phyloP scores from a whole-genome alignment of 2,113 vertebrate species.

The Dipodomys spectabilis region DNA sequence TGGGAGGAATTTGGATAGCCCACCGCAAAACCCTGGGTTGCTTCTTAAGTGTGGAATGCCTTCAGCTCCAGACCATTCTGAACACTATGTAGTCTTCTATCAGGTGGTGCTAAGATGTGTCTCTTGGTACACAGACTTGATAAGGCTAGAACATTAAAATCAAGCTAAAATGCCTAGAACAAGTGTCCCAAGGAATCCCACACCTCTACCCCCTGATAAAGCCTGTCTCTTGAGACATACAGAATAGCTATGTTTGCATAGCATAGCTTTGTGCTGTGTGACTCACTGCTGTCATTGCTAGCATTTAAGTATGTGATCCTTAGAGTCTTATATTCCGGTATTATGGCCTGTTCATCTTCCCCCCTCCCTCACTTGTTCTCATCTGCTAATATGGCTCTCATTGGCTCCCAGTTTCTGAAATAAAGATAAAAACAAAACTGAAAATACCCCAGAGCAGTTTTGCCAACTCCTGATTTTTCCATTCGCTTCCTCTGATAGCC shows the following conservation, averaged over 20 bases:
- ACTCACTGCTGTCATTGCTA: neutral
- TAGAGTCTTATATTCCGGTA: neutral
- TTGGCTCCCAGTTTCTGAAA: conserved; percentile 68
- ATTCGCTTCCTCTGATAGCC: conserved; percentile 92
- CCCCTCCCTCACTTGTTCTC: conserved; percentile 54
- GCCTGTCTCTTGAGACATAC: neutral
- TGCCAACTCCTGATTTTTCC: conserved; percentile 89
- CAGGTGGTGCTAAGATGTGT: neutral
- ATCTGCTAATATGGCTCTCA: conserved; percentile 3
- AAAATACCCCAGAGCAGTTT: conserved; percentile 80
- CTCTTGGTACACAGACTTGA: neutral
- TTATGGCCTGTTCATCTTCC: neutral
- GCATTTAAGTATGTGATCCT: neutral
- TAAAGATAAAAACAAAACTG: conserved; percentile 83
- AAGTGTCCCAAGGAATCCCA: neutral
- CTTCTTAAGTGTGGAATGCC: neutral
- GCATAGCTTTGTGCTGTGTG: neutral
- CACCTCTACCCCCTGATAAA: neutral
- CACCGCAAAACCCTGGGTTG: neutral
- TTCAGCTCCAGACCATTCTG: neutral
- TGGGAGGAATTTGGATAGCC: neutral
- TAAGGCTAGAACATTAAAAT: neutral
- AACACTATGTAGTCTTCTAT: neutral
- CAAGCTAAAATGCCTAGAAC: neutral
- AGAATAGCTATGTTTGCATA: neutral